Base-by-base conservation (phyloP, 2,888 invertebrate species). In the Luperina nickerlii region DNA sequence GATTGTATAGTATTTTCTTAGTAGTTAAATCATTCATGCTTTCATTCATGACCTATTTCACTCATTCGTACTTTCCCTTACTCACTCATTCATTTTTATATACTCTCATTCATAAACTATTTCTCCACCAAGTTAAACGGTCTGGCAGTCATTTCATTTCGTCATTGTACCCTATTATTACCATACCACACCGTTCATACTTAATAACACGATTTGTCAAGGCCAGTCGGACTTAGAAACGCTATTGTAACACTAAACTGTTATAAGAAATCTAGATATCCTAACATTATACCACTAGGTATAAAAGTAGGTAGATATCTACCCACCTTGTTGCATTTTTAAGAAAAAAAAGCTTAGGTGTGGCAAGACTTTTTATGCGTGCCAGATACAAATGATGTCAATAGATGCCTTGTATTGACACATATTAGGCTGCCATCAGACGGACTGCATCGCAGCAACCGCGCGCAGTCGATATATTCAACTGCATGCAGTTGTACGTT, bases 221-320 rank as follows among this genome's bases (percentile, higher is more conserved):
- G 77, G 78, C 76, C 75, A 84, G 18, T 74, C n/a, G 54, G 45
- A 70, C 74, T 82, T 74, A 24, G 63, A 72, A 85, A 84, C 45
- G n/a, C 32, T 20, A 32, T 84, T 84, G 76, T 63, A 68, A 70
- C 62, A 78, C 18, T 69, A n/a, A 66, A 66, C 13, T 78, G n/a
- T 70, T 68, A 76, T 38, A n/a, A 71, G 13, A 76, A 82, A 78
- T 81, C 66, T 68, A 60, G 60, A 66, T 24, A n/a, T 13, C 65
- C 45, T 60, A 70, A 63, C 38, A 68, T 18, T 18, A 65, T 18
- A n/a, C 9, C 51, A 32, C 9, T 54, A 18, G 32, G 13, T 51
- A 51, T 32, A n/a, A 27, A 69, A 9, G 20, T 27, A 27, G 11
- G 13, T 60, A 57, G 11, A 8, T 11, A 57, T 57, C 2, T 42